Evolutionary conservation across 1,140 invertebrate species (phyloP).

Genomic region (Sinonovacula constricta): DNA sequence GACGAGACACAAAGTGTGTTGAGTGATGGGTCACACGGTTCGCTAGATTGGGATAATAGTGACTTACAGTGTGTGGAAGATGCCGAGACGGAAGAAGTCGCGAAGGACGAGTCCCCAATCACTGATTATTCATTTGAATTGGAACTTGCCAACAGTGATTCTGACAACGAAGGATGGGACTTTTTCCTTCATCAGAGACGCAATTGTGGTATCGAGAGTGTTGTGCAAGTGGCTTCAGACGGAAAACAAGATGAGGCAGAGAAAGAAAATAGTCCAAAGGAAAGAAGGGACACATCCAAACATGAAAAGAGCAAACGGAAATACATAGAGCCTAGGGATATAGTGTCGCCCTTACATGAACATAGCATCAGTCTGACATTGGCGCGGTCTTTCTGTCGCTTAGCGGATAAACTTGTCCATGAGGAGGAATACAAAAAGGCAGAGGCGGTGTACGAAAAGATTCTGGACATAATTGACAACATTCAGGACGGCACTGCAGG

Average conservation of each 20-base stretch:
- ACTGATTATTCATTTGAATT: slow-evolving; percentile 69
- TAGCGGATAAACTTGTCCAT: slow-evolving; percentile 67
- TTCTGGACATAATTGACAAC: slow-evolving; percentile 70
- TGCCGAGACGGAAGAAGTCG: slow-evolving; percentile 52
- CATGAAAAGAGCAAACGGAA: slow-evolving; percentile 40
- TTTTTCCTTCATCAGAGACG: slow-evolving; percentile 71
- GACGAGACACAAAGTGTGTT: slow-evolving; percentile 62
- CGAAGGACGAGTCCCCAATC: slow-evolving; percentile 63
- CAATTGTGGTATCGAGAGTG: slow-evolving; percentile 67
- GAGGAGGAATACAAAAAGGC: slow-evolving; percentile 67
- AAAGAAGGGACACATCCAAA: slow-evolving; percentile 39
- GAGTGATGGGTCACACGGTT: slow-evolving; percentile 42
- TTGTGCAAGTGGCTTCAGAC: slow-evolving; percentile 60
- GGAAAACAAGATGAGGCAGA: slow-evolving; percentile 19
- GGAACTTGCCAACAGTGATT: slow-evolving; percentile 70
- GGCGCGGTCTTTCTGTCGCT: slow-evolving; percentile 65
- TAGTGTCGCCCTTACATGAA: slow-evolving; percentile 70
- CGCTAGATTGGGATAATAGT: slow-evolving; percentile 62
- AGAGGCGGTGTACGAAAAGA: slow-evolving; percentile 70
- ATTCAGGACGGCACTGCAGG: slow-evolving; percentile 72
- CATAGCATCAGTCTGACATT: slow-evolving; percentile 70
- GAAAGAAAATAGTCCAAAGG: slow-evolving; percentile 37
- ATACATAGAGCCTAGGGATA: slow-evolving; percentile 60
- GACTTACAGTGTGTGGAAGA: slow-evolving; percentile 60
- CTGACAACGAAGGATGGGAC: slow-evolving; percentile 72